Conservation (phyloP, 2,888 invertebrate genomes). For the Ariolimax columbianus region DNA sequence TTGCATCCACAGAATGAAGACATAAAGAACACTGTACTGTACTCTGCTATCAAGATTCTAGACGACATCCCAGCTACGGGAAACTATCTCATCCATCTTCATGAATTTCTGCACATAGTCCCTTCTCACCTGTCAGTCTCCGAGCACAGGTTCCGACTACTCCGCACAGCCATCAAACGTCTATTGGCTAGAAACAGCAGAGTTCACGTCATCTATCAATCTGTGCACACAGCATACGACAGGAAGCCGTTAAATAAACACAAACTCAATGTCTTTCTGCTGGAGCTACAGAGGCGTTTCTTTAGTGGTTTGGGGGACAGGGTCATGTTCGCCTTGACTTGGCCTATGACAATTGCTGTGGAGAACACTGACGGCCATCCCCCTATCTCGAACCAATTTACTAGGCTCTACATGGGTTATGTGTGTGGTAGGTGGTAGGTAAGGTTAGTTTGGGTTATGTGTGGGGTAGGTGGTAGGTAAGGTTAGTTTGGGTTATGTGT, state of each 20-base stretch:
- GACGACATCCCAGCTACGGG: constrained; percentile 27
- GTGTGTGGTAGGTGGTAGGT: constrained; percentile 31
- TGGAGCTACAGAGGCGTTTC: constrained; percentile 33
- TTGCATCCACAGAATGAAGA: not conserved
- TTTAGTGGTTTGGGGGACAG: constrained; percentile 38
- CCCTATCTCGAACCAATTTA: constrained; percentile 4
- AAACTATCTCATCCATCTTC: constrained; percentile 33
- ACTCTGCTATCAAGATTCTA: constrained; percentile 11
- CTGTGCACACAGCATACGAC: constrained; percentile 36
- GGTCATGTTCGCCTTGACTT: constrained; percentile 34
- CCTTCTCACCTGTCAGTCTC: constrained; percentile 29
- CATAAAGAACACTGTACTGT: not conserved
- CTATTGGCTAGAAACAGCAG: constrained; percentile 38
- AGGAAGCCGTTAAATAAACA: not conserved
- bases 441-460: too few relatives aligned
- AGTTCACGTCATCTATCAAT: constrained; percentile 42
- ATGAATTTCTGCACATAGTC: constrained; percentile 40
- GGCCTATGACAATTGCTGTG: constrained; percentile 33
- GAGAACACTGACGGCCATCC: constrained; percentile 40
- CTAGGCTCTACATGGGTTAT: constrained; percentile 37
- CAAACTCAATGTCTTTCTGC: constrained; percentile 33
- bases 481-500: too few relatives aligned
- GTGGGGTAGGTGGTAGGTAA: too few relatives aligned
- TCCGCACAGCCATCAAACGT: constrained; percentile 13
- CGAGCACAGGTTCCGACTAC: constrained; percentile 21